Base-by-base conservation (phyloP, 2,888 invertebrate genomes). In the Smittia sp. region DNA sequence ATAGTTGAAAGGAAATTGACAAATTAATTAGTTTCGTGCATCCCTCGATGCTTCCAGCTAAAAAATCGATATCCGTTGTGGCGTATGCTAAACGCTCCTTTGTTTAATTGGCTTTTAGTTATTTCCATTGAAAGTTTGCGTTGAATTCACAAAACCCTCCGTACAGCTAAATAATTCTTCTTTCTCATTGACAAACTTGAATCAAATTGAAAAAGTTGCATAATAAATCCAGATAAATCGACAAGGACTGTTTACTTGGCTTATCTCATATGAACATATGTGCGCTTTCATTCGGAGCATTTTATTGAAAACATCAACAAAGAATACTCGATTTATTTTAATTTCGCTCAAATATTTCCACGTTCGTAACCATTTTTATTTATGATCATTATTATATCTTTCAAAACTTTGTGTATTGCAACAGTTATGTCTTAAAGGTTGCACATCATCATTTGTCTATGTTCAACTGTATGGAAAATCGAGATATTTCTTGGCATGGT, bases 21-120 rank as follows among this genome's bases (percentile, higher is more conserved):
- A 68, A 52, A 38, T 68, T 68, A 68, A 68, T 68, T 68, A 68
- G 52, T 68, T 68, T 67, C 52, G 15, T 46, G 46, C 15, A 46
- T 46, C 46, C 46, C n/a, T 46, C 32, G 32, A 32, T 46, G n/a
- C 46, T n/a, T 46, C 15, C 11, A 3, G 15, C 46, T n/a, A 46
- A 3, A 32, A 32, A 46, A 46, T 46, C 46, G 46, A 46, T 46
- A 46, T 46, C 46, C 13, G 15, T 46, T 46, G 2, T 46, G 46
- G 6, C 9, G 46, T 6, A 32, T 9, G 4, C 4, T 32, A 6
- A 32, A 32, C 32, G 9, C n/a, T 46, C n/a, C 46, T 15, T 11
- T 2, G 9, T 46, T n/a, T 46, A 46, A 46, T 15, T 13, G 6
- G 46, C 11, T 46, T 11, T 46, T 11, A 46, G n/a, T 2, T 46